Percentiles rank a stretch among this genome's conserved stretches.
Evolutionary conservation across 2,113 vertebrate genomes (phyloP).

Genomic region (Thalassoma bifasciatum): DNA sequence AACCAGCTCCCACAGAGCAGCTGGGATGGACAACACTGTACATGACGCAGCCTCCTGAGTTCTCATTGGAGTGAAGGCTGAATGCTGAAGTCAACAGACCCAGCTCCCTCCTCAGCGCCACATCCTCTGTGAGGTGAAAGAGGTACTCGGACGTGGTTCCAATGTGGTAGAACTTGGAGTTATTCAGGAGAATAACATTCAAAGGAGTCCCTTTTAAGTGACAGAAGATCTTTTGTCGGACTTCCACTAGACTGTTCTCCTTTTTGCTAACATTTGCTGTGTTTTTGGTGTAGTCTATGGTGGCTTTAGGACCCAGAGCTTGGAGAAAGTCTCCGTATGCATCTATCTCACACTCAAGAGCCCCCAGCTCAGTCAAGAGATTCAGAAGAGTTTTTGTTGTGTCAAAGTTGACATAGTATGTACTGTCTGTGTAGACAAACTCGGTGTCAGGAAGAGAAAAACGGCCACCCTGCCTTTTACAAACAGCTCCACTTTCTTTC

Average conservation of each 20-base stretch:
- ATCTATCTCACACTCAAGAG: constrained; percentile 90
- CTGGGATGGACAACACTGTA: constrained; percentile 84
- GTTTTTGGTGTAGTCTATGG: constrained; percentile 82
- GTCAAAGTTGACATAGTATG: constrained; percentile 88
- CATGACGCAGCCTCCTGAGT: constrained; percentile 83
- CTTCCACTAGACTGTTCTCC: constrained; percentile 74
- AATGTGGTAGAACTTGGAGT: constrained; percentile 95
- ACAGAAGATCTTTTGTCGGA: constrained; percentile 86
- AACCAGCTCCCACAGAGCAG: constrained; percentile 80
- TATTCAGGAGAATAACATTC: constrained; percentile 90
- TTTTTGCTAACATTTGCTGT: constrained; percentile 78
- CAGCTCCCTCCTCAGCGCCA: constrained; percentile 84
- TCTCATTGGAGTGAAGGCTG: constrained; percentile 68
- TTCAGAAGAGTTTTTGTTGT: constrained; percentile 80
- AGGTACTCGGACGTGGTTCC: constrained; percentile 92
- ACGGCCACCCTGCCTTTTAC: constrained; percentile 1
- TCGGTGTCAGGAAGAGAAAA: constrained; percentile 47
- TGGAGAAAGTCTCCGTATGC: constrained; percentile 97
- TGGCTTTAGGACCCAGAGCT: constrained; percentile 88
- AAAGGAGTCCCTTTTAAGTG: constrained; percentile 86
- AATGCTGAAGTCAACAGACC: constrained; percentile 84
- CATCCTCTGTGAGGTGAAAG: constrained; percentile 86
- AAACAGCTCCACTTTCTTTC: constrained; percentile 83
- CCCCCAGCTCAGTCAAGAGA: constrained; percentile 83
- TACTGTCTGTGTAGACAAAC: constrained; percentile 93